phyloP scores from a whole-genome alignment of 2,888 invertebrate species.

The Frankliniella intonsa region DNA sequence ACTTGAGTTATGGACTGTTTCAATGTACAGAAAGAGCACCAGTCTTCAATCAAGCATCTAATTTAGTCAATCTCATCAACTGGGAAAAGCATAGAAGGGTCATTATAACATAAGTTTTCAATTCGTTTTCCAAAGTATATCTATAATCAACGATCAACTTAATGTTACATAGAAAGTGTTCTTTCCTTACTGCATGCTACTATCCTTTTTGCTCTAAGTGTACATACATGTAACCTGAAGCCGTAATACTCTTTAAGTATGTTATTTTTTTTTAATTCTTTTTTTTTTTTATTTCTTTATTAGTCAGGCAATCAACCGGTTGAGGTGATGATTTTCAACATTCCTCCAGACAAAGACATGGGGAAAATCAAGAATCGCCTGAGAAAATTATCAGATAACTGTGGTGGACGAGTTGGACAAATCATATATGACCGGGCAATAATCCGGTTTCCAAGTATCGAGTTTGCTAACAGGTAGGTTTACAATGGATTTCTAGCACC shows the following conservation, averaged over 20 bases:
- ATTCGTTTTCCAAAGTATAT: background rate
- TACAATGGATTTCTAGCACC: background rate
- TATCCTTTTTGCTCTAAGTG: background rate
- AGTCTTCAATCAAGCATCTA: too few relatives aligned
- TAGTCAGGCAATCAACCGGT: slow-evolving; percentile 45
- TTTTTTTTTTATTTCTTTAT: slow-evolving; percentile 34
- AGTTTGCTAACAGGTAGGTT: slow-evolving; percentile 64
- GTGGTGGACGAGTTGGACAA: slow-evolving; percentile 69
- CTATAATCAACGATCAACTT: too few relatives aligned
- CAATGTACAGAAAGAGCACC: too few relatives aligned
- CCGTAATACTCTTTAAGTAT: slow-evolving; percentile 2
- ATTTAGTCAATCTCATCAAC: too few relatives aligned
- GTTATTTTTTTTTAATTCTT: background rate
- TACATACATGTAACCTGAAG: too few relatives aligned
- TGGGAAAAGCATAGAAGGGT: too few relatives aligned
- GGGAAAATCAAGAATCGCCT: slow-evolving; percentile 59
- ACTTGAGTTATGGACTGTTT: too few relatives aligned
- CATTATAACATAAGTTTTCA: too few relatives aligned
- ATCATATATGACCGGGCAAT: slow-evolving; percentile 61
- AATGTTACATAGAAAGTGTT: background rate
- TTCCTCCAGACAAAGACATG: slow-evolving; percentile 58
- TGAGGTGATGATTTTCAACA: slow-evolving; percentile 63
- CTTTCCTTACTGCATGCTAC: background rate
- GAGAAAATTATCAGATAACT: slow-evolving; percentile 68
- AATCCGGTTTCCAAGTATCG: slow-evolving; percentile 64